Percentiles rank a stretch among this genome's conserved stretches.
Conservation (phyloP, 2,888 invertebrate species). For the Polydrusus pterygomalis region DNA sequence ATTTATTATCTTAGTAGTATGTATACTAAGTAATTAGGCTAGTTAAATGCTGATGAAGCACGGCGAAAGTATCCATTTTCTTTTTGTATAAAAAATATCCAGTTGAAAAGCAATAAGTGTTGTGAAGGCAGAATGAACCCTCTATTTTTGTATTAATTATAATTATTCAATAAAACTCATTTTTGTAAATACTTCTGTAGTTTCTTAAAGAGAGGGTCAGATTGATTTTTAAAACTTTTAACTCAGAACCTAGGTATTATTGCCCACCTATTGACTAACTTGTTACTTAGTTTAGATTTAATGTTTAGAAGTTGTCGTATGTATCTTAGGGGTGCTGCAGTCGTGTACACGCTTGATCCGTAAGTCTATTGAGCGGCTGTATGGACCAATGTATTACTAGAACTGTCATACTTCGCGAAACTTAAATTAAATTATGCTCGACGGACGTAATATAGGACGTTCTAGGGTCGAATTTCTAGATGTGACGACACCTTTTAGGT, state of each 20-base stretch:
- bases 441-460: too few relatives aligned
- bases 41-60: slow-evolving; percentile 10
- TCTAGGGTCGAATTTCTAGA: too few relatives aligned
- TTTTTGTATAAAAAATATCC: slow-evolving; percentile 21
- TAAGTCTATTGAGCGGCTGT: too few relatives aligned
- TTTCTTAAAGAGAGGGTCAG: slow-evolving; percentile 67
- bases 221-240: slow-evolving; percentile 64
- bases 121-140: slow-evolving; percentile 73
- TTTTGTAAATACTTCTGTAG: slow-evolving; percentile 65
- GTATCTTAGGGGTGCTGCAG: slow-evolving; percentile 64
- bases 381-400: too few relatives aligned
- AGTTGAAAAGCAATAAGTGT: slow-evolving; percentile 71
- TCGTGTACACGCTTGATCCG: too few relatives aligned
- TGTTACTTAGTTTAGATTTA: slow-evolving; percentile 60
- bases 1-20: slow-evolving; percentile 46
- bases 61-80: slow-evolving; percentile 5
- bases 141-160: slow-evolving; percentile 74
- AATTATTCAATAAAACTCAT: slow-evolving; percentile 66
- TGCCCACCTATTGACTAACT: slow-evolving; percentile 52
- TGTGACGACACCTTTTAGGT: too few relatives aligned
- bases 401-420: too few relatives aligned
- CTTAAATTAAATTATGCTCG: too few relatives aligned
- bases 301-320: slow-evolving; percentile 70
- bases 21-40: slow-evolving; percentile 24
- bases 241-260: slow-evolving; percentile 58